These are phyloP conservation scores for Euschistus heros DNA, from an alignment of 1,140 invertebrate genomes.

Conservation along the genomic window DNA sequence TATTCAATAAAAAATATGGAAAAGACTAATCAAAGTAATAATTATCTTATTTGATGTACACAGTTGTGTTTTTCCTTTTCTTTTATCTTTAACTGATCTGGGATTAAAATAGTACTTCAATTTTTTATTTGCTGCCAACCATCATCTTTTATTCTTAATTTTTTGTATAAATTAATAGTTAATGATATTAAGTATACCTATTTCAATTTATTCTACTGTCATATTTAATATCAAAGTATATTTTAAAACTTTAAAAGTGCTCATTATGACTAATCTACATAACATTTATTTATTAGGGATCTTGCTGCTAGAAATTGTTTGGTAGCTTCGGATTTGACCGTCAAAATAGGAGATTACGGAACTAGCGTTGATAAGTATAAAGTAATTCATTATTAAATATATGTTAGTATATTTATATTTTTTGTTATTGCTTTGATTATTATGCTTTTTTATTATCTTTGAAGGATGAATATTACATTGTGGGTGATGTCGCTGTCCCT, in stretches of 20 bases:
- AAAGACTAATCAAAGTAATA: no score
- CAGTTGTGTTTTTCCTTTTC: no score
- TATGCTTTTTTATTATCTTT: conserved; percentile 25
- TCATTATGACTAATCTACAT: neutral
- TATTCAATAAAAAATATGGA: no score
- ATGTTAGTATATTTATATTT: neutral
- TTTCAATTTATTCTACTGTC: neutral
- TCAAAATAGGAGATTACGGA: conserved; percentile 57
- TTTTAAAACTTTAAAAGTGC: neutral
- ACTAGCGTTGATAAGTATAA: conserved; percentile 45
- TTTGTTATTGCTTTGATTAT: conserved; percentile 20
- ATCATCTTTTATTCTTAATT: no score
- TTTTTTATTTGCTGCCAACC: no score
- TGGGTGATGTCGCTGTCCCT: conserved; percentile 54
- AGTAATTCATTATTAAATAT: conserved; percentile 22
- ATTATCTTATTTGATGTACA: no score
- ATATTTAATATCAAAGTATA: neutral
- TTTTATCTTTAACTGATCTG: no score
- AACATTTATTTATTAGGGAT: conserved; percentile 39
- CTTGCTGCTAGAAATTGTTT: conserved; percentile 54
- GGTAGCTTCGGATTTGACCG: conserved; percentile 43
- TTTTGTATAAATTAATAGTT: no score
- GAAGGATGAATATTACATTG: conserved; percentile 59
- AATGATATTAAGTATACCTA: no score
- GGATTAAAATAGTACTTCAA: no score